Evolutionary conservation across 2,888 invertebrate species (phyloP).

Genomic region (Ferrisia virgata): DNA sequence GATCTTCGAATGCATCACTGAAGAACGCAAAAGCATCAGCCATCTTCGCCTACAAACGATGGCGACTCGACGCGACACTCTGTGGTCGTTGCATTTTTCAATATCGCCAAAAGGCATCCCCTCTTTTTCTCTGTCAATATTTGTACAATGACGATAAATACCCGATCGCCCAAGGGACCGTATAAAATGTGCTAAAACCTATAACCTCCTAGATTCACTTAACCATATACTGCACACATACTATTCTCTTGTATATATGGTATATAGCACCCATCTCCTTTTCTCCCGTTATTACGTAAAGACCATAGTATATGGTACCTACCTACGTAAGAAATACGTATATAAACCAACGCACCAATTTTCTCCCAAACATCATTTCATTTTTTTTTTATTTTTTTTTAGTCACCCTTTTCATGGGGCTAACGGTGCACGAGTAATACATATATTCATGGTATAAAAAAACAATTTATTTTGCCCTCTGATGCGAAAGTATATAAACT

Average conservation of each 20-base stretch:
- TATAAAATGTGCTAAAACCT: slow-evolving; percentile 17
- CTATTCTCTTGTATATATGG: neutral
- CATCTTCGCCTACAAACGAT: neutral
- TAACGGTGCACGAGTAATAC: neutral
- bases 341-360: neutral
- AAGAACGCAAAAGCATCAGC: neutral
- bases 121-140: neutral
- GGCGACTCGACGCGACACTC: too few species aligned
- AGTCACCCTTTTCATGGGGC: neutral
- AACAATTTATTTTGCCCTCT: neutral
- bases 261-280: neutral
- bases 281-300: neutral
- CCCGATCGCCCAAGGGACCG: neutral
- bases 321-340: too few species aligned
- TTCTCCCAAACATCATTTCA: neutral
- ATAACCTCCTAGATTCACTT: neutral
- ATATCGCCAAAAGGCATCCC: neutral
- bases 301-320: too few species aligned
- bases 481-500: neutral
- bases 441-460: neutral
- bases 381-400: neutral
- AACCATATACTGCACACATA: neutral
- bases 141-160: slow-evolving; percentile 12
- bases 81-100: neutral
- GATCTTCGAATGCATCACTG: neutral